Conservation (phyloP, 2,888 invertebrate genomes). For the Microplitis manilae region DNA sequence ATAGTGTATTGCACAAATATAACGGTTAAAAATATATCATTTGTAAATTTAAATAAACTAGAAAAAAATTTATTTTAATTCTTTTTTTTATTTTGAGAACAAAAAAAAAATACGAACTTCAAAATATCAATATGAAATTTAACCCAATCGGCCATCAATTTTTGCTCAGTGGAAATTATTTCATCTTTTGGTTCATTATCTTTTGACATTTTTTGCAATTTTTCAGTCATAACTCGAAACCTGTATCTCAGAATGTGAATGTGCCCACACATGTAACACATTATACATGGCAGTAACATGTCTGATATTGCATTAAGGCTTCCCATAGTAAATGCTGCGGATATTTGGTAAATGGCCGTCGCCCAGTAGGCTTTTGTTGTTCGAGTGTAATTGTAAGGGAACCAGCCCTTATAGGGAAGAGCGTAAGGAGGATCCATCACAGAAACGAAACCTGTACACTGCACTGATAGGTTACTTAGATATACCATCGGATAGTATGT, state of each 20-base stretch:
- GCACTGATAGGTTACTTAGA: background rate
- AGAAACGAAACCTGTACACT: background rate
- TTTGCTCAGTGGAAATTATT: background rate
- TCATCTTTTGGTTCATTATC: background rate
- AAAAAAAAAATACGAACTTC: background rate
- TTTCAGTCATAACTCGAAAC: background rate
- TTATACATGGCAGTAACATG: background rate
- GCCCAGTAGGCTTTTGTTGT: background rate
- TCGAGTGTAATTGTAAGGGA: background rate
- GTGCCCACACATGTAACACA: background rate
- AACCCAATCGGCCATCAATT: background rate
- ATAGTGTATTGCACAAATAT: constrained; percentile 4
- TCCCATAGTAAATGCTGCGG: background rate
- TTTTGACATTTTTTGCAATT: background rate
- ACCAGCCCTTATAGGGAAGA: background rate
- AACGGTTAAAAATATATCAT: background rate
- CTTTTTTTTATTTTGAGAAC: background rate
- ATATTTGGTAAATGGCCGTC: background rate
- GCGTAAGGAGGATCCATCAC: background rate
- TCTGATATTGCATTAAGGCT: background rate
- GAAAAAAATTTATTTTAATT: background rate
- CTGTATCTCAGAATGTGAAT: background rate
- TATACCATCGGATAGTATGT: background rate
- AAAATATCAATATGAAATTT: background rate
- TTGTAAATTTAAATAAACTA: background rate